These are phyloP conservation scores for Somateria mollissima DNA, from an alignment of 2,797 vertebrate genomes.

Conservation along the genomic window DNA sequence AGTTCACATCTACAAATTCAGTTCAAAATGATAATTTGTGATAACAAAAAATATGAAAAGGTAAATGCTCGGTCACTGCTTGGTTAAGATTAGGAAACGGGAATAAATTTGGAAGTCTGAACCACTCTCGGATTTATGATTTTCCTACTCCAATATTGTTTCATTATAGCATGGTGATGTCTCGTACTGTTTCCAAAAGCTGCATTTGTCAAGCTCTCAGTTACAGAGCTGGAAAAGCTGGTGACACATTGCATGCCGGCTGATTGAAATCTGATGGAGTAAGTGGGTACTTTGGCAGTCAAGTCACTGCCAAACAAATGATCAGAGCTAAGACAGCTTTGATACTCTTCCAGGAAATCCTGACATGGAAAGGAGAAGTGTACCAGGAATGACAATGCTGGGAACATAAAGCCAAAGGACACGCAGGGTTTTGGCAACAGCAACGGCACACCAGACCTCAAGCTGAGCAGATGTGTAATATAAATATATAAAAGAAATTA, in stretches of 20 bases:
- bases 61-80: background rate
- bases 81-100: background rate
- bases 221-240: background rate
- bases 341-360: slow-evolving; percentile 43
- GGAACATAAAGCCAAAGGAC: background rate
- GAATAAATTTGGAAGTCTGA: slow-evolving; percentile 51
- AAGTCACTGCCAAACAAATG: background rate
- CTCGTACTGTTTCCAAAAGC: background rate
- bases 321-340: slow-evolving; percentile 13
- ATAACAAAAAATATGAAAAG: background rate
- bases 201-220: background rate
- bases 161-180: background rate
- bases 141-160: background rate
- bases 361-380: slow-evolving; percentile 35
- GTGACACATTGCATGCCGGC: background rate
- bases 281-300: background rate
- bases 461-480: background rate
- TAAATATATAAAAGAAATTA: background rate
- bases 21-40: background rate
- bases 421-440: background rate
- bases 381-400: slow-evolving; percentile 27
- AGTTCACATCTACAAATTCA: background rate
- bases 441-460: background rate
- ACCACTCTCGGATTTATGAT: background rate
- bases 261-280: background rate